phyloP scores from a whole-genome alignment of 2,888 invertebrate species.

The Cantharis lateralis region DNA sequence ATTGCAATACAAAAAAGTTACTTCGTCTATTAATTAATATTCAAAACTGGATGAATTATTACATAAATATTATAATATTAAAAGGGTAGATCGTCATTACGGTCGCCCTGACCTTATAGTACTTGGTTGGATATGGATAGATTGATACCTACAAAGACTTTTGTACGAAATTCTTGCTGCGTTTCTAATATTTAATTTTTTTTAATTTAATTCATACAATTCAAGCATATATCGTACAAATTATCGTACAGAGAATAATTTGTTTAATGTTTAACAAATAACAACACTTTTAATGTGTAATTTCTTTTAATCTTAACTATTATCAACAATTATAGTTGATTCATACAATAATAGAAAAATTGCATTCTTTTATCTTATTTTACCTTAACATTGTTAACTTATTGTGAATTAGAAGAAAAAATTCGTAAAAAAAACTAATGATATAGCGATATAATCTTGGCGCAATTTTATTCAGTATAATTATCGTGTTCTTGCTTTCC shows the following conservation, averaged over 20 bases:
- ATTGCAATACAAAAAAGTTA: background rate
- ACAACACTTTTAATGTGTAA: background rate
- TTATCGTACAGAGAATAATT: background rate
- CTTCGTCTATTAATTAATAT: background rate
- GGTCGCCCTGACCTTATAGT: too few species aligned
- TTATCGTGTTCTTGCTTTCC: constrained; percentile 32
- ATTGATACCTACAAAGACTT: too few species aligned
- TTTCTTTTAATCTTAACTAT: background rate
- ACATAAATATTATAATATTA: too few species aligned
- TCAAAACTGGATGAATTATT: too few species aligned
- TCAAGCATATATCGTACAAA: too few species aligned
- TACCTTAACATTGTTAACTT: background rate
- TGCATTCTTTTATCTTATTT: background rate
- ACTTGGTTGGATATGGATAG: too few species aligned
- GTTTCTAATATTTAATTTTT: too few species aligned
- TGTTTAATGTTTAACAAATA: background rate
- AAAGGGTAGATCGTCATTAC: too few species aligned
- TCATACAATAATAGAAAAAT: background rate
- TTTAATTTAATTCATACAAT: too few species aligned
- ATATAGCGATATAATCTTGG: background rate
- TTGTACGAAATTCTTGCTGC: too few species aligned
- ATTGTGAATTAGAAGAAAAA: too few species aligned
- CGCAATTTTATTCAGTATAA: background rate
- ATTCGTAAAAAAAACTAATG: background rate
- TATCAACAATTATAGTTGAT: background rate